Conservation (phyloP, 2,113 vertebrate species). For the Antechinus flavipes region DNA sequence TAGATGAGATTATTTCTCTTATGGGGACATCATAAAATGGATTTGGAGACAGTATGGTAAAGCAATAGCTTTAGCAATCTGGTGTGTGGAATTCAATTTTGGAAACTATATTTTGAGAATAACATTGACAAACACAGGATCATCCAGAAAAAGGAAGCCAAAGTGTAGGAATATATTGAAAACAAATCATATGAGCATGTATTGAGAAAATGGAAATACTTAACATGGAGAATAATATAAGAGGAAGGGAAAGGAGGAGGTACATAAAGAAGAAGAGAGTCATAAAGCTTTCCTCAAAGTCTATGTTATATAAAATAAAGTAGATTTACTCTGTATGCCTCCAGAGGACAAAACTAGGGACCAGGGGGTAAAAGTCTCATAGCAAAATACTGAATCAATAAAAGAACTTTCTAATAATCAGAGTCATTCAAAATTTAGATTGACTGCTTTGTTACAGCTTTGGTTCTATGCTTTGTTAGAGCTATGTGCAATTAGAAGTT, state of each 20-base stretch:
- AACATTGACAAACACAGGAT: not conserved
- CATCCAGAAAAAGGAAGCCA: not conserved
- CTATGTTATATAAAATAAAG: not conserved
- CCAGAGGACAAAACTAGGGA: not conserved
- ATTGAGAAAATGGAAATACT: not conserved
- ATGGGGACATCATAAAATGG: not conserved
- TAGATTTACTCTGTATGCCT: not conserved
- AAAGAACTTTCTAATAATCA: not conserved
- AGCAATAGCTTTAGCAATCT: not conserved
- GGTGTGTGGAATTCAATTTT: not conserved
- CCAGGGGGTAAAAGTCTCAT: not conserved
- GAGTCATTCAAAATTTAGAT: not conserved
- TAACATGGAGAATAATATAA: not conserved
- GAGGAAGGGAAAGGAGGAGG: not conserved
- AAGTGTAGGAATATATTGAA: not conserved
- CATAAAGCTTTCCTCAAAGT: not conserved
- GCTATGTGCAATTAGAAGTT: not conserved
- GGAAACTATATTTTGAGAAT: not conserved
- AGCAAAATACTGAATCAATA: not conserved
- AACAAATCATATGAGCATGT: not conserved
- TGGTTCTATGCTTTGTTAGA: not conserved
- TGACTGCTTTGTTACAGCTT: not conserved
- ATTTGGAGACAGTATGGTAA: not conserved
- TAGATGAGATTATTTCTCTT: not conserved
- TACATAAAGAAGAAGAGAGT: not conserved